Evolutionary conservation across 2,888 invertebrate species (phyloP).

Genomic region (Hyposoter didymator): DNA sequence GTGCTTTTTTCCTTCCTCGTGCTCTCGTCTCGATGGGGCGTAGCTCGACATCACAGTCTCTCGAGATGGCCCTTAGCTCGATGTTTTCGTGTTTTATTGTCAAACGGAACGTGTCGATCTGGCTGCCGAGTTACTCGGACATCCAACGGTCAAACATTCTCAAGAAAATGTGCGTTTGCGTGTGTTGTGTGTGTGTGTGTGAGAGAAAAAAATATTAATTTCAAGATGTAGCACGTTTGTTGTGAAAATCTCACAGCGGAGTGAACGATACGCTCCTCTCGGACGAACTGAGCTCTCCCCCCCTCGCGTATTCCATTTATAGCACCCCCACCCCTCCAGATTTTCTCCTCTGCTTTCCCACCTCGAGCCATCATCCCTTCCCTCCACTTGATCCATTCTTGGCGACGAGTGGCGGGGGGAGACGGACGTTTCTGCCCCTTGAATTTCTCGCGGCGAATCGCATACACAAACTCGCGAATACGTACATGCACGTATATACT

Average conservation of each 20-base stretch:
- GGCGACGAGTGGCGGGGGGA: constrained; percentile 76
- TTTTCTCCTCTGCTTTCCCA: constrained; percentile 76
- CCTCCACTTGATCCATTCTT: constrained; percentile 56
- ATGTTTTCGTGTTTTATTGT: constrained; percentile 12
- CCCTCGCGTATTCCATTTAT: constrained; percentile 82
- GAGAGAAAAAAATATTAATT: constrained; percentile 10
- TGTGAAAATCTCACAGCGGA: constrained; percentile 74
- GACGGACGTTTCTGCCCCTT: constrained; percentile 68
- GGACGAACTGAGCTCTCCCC: constrained; percentile 84
- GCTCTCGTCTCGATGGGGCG: constrained; percentile 28
- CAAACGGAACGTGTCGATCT: background rate
- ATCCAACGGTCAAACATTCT: constrained; percentile 3
- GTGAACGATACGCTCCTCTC: constrained; percentile 82
- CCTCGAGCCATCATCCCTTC: constrained; percentile 73
- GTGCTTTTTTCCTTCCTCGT: constrained; percentile 2
- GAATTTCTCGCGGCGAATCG: background rate
- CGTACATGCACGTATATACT: too few species aligned
- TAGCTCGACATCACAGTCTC: constrained; percentile 41
- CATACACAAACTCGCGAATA: background rate
- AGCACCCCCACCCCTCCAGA: constrained; percentile 83
- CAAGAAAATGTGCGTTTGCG: background rate
- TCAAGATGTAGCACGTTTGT: constrained; percentile 62
- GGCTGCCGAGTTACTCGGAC: background rate
- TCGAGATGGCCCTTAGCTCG: background rate
- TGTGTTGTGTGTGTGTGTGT: background rate